Conservation (phyloP, 1,140 invertebrate genomes). For the Homalodisca vitripennis region DNA sequence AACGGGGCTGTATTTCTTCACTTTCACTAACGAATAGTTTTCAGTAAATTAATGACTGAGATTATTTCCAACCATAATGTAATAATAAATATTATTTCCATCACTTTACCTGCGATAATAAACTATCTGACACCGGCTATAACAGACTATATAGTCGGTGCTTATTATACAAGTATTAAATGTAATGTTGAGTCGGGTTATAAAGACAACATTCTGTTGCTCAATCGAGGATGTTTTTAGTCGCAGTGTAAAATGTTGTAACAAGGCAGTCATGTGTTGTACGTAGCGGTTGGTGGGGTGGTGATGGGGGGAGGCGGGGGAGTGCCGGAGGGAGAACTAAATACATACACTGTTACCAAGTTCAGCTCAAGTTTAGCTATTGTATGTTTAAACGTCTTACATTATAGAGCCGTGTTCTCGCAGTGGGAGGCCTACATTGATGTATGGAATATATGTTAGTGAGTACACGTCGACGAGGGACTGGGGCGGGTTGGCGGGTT, state of each 20-base stretch:
- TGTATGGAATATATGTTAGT: slow-evolving; percentile 21
- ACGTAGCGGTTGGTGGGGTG: not conserved
- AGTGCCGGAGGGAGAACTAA: slow-evolving; percentile 15
- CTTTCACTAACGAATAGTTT: no score
- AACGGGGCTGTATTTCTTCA: no score
- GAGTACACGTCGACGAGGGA: not conserved
- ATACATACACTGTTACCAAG: slow-evolving; percentile 25
- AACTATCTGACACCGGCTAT: no score
- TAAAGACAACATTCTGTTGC: not conserved
- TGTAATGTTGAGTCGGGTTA: no score
- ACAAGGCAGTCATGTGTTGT: not conserved
- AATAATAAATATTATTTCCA: no score
- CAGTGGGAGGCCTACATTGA: slow-evolving; percentile 6
- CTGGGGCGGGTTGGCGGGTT: not conserved
- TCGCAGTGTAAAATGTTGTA: not conserved
- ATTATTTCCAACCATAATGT: no score
- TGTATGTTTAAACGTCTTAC: slow-evolving; percentile 26
- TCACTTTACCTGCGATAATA: no score
- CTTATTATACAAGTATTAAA: no score
- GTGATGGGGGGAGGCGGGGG: not conserved
- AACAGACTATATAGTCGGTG: no score
- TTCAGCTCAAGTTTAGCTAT: slow-evolving; percentile 23
- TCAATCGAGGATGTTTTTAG: slow-evolving; percentile 6
- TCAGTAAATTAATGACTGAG: no score
- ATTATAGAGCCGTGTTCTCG: slow-evolving; percentile 13